Base-by-base conservation (phyloP, 2,888 invertebrate genomes). In the Agrotis segetum region DNA sequence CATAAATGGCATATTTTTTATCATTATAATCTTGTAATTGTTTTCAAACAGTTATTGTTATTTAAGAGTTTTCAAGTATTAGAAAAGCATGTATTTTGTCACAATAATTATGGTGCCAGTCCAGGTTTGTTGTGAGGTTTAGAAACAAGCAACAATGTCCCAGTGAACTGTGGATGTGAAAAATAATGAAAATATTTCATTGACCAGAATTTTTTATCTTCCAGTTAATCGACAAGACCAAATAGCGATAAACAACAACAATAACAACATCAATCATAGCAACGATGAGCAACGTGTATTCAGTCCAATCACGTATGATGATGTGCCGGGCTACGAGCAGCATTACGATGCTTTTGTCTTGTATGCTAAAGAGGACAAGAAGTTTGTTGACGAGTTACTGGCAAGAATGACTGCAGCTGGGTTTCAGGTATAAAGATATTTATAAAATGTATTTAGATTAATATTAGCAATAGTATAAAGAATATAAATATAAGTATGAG, bases 271-370 rank as follows among this genome's bases (percentile, higher is more conserved):
- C 62, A 71, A 76, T 56, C 67, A 71, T 1, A 71, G 73, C 21
- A 76, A 70, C n/a, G 71, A 64, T 9, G 59, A 77, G 59, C 55
- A 71, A 17, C 44, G 19, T 40, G 56, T 17, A 9, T 67, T 59
- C 50, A 67, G 53, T 3, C 49, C 79, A 0, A 91, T 94, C 47
- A 97, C 97, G 9, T 91, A 90, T 21, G 97, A 97, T 71, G 98
- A 98, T 87, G 91, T 96, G 16, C 91, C 93, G 87, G 87, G 91
- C 0, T 81, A 86, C 4, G 96, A 97, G 13, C 97, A 98, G 87
- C 93, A 92, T 50, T 99, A 98, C 85, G 98, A 98, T 92, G 98
- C 98, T 0, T 98, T 98, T 88, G 97, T 98, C 14, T 90, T 98
- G 44, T 98, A 97, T 84, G 98, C 98, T 0, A 97, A 97, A 56